Base-by-base conservation (phyloP, 1,140 invertebrate genomes). In the Trichonephila clavata region DNA sequence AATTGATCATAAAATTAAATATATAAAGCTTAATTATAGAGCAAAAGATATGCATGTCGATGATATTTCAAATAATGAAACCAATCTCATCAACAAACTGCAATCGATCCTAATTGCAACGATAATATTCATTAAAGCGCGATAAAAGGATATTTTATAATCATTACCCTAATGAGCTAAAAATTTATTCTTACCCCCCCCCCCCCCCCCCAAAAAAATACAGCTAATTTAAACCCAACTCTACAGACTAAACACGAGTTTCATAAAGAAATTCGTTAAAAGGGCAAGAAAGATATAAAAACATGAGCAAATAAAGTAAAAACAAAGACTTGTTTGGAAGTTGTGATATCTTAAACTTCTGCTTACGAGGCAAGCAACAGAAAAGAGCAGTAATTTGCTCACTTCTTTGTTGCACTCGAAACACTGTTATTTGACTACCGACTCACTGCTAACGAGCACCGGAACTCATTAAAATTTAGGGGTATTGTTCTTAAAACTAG, bases 401-500 rank as follows among this genome's bases (percentile, higher is more conserved):
- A 63, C 59, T 27, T 14, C 59, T 65, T 87, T 57, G 32, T 63
- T 39, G 86, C 61, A 39, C 27, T 27, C 39, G 86, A 65, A 87
- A 65, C 86, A 65, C 63, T 87, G 60, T 87, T 87, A 87, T 87
- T 65, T 87, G 86, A 63, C 21, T 32, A 27, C 60, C 86, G 60
- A 65, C 21, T 63, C n/a, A 39, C 50, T 61, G 59, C 65, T 87
- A 87, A 87, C 50, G 86, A 87, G 60, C 32, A 18, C 86, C 7
- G 14, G 60, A 39, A 87, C 86, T 87, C 86, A 87, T 87, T 87
- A 87, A 87, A 65, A 87, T 87, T 61, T 65, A 27, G 16, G 24
- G 20, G 27, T 59, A 32, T 87, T 63, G 86, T 65, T 57, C 43
- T 57, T 84, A 14, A 84, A 84, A 57, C 43, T 84, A 32, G 81